Base-by-base conservation (phyloP, 2,797 vertebrate species). In the Fundulus diaphanus region DNA sequence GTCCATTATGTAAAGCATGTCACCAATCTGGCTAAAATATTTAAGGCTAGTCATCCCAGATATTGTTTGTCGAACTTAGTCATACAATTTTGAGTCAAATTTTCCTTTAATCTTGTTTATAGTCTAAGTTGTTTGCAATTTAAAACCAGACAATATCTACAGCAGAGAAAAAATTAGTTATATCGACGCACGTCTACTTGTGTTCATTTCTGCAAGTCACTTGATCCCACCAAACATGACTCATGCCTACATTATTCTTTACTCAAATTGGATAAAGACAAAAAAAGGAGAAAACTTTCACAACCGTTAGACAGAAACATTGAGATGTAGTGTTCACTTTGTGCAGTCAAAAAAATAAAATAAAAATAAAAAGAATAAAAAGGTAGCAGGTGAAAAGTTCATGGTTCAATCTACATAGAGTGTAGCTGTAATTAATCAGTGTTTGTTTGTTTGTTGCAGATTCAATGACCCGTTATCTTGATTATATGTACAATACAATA, bases 401-500 rank as follows among this genome's bases (percentile, higher is more conserved):
- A 79, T 37, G 12, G 12, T 16, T 74, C 77, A 83, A 84, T 74
- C 82, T 27, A 78, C 81, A 77, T 69, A 48, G 48, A 13, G 29
- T 22, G 22, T 42, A 73, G 18, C 33, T 27, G 31, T 76, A n/a
- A 70, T 84, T 79, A 37, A 70, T 78, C 54, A 56, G 33, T 12
- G 24, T 42, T 66, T n/a, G n/a, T n/a, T 52, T 69, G 29, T 12
- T 61, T 73, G 42, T 70, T 70, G 15, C 54, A 87, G 27, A 54
- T 75, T 90, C 81, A 77, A 72, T 85, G 44, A 66, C 15, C 69
- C 71, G 63, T 73, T 74, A 69, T 83, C 31, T 77, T 74, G 57
- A 78, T 71, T 79, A 74, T 44, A 49, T 79, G 67, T 71, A 49
- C 33, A 78, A 59, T 77, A 27, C 22, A 48, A 52, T 61, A 66